These are phyloP conservation scores for Anabacerthia variegaticeps DNA, from an alignment of 2,797 vertebrate species.

Conservation along the genomic window DNA sequence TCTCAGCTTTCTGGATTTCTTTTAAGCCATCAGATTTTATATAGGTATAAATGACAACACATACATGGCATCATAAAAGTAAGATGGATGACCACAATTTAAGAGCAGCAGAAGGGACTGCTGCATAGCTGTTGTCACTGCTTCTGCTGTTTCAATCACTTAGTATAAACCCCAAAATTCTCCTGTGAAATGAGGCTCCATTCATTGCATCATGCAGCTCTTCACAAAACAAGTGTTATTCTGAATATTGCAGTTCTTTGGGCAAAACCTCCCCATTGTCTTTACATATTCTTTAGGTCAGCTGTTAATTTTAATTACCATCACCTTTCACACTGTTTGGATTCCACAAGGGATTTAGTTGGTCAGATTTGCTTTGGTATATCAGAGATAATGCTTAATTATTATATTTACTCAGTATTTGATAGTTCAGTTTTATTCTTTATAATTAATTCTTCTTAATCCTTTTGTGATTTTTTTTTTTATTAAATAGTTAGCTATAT, in stretches of 20 bases:
- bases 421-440: not conserved
- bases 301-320: not conserved
- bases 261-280: not conserved
- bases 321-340: not conserved
- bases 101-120: not conserved
- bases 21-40: not conserved
- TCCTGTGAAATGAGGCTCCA: not conserved
- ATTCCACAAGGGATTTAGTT: not conserved
- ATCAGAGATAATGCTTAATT: not conserved
- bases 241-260: not conserved
- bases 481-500: not conserved
- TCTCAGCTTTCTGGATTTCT: not conserved
- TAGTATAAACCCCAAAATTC: not conserved
- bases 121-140: not conserved
- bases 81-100: not conserved
- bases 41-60: not conserved
- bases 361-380: constrained; percentile 18
- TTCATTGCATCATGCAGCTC: not conserved
- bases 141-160: not conserved
- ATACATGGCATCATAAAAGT: not conserved
- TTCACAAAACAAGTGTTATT: not conserved
- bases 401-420: not conserved
- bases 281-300: constrained; percentile 6
- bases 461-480: not conserved
- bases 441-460: constrained; percentile 30